Evolutionary conservation across 2,113 vertebrate genomes (phyloP), one percentile per base, ranked within the genome.

Genomic region (Circaetus gallicus): DNA sequence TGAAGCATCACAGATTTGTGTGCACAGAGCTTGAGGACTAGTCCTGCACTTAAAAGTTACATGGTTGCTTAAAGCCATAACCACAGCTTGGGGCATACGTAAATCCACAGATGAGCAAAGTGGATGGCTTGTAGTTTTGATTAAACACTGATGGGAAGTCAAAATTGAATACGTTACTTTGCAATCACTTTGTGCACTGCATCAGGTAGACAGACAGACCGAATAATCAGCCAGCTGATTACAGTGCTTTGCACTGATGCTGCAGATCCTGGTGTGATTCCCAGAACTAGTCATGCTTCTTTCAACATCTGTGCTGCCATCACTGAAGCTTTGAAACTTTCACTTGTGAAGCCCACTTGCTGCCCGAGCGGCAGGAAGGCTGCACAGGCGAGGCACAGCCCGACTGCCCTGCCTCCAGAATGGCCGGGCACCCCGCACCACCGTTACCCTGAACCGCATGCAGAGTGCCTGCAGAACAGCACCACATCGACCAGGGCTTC

Each of bases 401-500:
- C 19, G 6, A 13, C 34, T 3, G 9, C 16, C 24, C 19, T 16
- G 31, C 16, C 26, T 36, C 56, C 59, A 5, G 10, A 17, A 15
- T 2, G 20, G 28, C 42, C 2, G 7, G 31, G 58, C 42, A 34
- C 22, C 29, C 15, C 3, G 2, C 9, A 3, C 52, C n/a, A 5
- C 31, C 2, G 2, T 5, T 16, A 43, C 28, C 25, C 42, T 6
- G 29, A 25, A n/a, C 43, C 11, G 1, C 26, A 4, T 1, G 15
- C 36, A 9, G 42, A 16, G 56, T 4, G 31, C 40, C 42, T 50
- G 47, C 42, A 25, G 21, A 47, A 20, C 42, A 3, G 42, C 50
- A 8, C 40, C 1, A 0, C 2, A 8, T 10, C 2, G 2, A 16
- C 3, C 40, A 14, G n/a, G 1, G 1, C 61, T 50, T 10, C 62